Conservation (phyloP, 2,113 vertebrate species). For the Vulpes lagopus region DNA sequence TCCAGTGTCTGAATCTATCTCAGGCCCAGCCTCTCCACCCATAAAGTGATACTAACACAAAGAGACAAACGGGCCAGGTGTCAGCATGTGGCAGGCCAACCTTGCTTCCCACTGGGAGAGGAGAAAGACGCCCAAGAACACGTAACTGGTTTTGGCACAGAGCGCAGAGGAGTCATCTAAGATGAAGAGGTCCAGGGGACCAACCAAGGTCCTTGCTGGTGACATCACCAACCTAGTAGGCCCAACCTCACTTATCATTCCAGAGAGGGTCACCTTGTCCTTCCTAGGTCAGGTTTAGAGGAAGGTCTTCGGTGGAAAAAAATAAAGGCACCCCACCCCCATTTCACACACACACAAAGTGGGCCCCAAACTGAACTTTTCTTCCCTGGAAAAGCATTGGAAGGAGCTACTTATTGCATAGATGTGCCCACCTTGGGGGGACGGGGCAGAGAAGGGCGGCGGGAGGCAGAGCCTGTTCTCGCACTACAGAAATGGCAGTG, state of each 20-base stretch:
- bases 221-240: accelerated
- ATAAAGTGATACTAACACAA: accelerated
- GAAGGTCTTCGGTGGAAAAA: not conserved
- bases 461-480: not conserved
- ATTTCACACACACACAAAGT: not conserved
- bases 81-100: not conserved
- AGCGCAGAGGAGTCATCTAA: accelerated
- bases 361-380: not conserved
- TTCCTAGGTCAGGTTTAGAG: not conserved
- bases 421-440: not conserved
- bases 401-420: too few species aligned
- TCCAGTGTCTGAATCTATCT: not conserved
- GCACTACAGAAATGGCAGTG: too few species aligned
- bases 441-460: not conserved
- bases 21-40: not conserved
- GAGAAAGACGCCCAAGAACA: not conserved
- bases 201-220: not conserved
- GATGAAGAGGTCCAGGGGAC: not conserved
- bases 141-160: not conserved
- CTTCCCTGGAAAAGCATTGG: not conserved
- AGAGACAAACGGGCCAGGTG: accelerated
- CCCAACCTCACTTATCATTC: too few species aligned
- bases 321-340: not conserved
- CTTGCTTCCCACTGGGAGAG: not conserved
- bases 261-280: not conserved